phyloP scores from a whole-genome alignment of 2,113 vertebrate species.

The Oreochromis spilurus region DNA sequence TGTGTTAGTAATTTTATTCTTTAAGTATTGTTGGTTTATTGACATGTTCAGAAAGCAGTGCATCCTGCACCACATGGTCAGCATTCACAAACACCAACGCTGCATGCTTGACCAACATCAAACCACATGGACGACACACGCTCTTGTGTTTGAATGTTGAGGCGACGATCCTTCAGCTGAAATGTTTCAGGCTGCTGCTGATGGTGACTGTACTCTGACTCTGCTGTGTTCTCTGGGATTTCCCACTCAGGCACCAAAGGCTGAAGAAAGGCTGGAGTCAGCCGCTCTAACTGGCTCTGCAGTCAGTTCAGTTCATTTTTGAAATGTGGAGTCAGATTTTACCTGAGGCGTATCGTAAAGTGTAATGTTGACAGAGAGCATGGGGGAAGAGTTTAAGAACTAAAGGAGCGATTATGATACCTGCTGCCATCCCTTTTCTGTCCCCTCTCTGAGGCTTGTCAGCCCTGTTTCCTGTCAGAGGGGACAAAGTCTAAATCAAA shows the following conservation, averaged over 20 bases:
- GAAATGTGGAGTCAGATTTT: background rate
- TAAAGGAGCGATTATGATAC: conserved; percentile 16
- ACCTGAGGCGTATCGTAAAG: background rate
- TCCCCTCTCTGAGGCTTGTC: background rate
- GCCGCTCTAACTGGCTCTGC: background rate
- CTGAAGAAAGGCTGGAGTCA: background rate
- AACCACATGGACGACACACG: no score
- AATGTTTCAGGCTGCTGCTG: background rate
- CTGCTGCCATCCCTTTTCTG: background rate
- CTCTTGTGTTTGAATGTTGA: no score
- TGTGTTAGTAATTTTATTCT: background rate
- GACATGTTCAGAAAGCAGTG: background rate
- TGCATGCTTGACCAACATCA: background rate
- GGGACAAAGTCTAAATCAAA: background rate
- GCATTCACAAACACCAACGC: background rate
- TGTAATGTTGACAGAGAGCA: background rate
- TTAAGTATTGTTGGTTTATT: background rate
- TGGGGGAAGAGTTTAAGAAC: background rate
- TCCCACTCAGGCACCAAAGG: background rate
- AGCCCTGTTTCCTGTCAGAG: background rate
- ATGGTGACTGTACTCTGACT: background rate
- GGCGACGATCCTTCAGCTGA: background rate
- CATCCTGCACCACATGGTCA: background rate
- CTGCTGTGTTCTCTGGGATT: background rate
- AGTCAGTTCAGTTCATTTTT: background rate